These are phyloP conservation scores for Muscidifurax raptorellus DNA, from an alignment of 1,140 invertebrate species.

Conservation along the genomic window DNA sequence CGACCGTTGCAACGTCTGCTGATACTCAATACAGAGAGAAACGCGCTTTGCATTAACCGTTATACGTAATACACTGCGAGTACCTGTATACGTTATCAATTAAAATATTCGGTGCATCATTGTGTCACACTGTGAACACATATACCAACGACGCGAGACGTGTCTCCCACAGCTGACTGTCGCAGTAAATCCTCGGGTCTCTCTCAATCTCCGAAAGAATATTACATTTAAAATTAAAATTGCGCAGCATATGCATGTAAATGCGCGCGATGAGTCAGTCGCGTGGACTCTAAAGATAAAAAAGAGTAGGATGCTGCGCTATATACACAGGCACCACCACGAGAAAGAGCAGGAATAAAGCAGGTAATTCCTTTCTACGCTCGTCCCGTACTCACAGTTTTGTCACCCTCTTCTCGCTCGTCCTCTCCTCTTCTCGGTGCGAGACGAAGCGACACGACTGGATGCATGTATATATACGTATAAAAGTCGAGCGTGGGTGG, in stretches of 20 bases:
- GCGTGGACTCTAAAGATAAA: background rate
- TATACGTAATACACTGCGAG: too few relatives aligned
- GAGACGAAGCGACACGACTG: background rate
- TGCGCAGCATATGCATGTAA: slow-evolving; percentile 17
- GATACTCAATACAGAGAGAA: too few relatives aligned
- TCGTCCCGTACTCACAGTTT: background rate
- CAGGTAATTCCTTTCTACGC: background rate
- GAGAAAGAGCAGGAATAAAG: background rate
- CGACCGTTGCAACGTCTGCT: too few relatives aligned
- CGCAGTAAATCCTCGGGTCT: background rate
- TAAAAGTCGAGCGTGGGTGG: slow-evolving; percentile 40
- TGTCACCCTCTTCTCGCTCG: background rate
- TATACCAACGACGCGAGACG: background rate
- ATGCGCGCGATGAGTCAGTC: background rate
- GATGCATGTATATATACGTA: background rate
- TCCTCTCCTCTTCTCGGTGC: background rate
- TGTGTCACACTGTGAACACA: background rate
- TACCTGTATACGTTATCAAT: background rate
- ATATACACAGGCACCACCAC: background rate
- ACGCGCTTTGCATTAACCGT: too few relatives aligned
- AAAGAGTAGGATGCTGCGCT: background rate
- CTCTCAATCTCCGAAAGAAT: slow-evolving; percentile 16
- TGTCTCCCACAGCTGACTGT: background rate
- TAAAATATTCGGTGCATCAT: background rate
- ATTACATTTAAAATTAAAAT: slow-evolving; percentile 42